phyloP scores from a whole-genome alignment of 30 jellyfish, hydroid and myxozoan genomes.

The Aurelia sp. region DNA sequence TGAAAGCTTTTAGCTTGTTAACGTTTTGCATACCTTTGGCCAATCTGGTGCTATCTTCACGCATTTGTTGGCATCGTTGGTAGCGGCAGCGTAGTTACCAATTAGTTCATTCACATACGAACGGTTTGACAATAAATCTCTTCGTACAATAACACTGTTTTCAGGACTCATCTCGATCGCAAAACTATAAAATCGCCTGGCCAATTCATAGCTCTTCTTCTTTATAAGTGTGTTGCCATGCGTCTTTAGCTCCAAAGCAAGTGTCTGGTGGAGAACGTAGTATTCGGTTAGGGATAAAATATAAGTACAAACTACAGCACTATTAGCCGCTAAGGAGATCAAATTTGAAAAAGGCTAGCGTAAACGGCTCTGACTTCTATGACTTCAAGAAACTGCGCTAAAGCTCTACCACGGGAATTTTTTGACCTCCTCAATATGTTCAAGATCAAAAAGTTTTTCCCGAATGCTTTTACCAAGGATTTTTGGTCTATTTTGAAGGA shows the following conservation, averaged over 20 bases:
- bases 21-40: constrained; percentile 68
- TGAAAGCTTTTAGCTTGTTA: too few species aligned
- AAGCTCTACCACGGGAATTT: too few species aligned
- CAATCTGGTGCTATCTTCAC: constrained; percentile 27
- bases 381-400: too few species aligned
- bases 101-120: constrained; percentile 22
- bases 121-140: constrained; percentile 54
- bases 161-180: constrained; percentile 38
- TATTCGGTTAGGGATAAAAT: too few species aligned
- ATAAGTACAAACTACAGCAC: too few species aligned
- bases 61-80: constrained; percentile 46
- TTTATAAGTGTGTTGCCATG: constrained; percentile 19
- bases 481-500: too few species aligned
- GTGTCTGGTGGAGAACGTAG: constrained; percentile 8
- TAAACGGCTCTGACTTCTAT: too few species aligned
- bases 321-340: too few species aligned
- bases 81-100: constrained; percentile 24
- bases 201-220: background rate
- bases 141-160: background rate
- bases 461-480: too few species aligned
- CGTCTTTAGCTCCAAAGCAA: constrained; percentile 36
- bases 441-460: too few species aligned
- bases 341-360: too few species aligned
- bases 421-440: too few species aligned
- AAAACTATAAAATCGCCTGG: constrained; percentile 33